Evolutionary conservation across 2,888 invertebrate genomes (phyloP), one percentile per base, ranked within the genome.

Genomic region (Melikaiella ostensackeni): DNA sequence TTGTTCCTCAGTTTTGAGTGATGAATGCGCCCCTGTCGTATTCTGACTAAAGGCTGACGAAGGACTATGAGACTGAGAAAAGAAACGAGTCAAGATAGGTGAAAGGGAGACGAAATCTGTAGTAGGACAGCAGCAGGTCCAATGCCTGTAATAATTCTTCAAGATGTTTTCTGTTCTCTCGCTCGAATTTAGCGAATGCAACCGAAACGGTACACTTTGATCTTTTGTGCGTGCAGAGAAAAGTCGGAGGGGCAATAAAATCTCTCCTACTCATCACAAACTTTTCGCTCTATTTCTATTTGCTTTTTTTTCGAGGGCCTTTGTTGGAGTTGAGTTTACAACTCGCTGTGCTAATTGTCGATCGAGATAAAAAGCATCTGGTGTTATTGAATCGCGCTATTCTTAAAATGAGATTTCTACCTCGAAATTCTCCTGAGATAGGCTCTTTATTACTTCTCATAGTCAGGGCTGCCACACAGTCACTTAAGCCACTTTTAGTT

Each of bases 111-210:
- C 74, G 76, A 76, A 74, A 78, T 75, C 64, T 77, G 75, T 75
- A 78, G 76, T 61, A 66, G 78, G 77, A 75, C 77, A 63, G 35
- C 77, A 63, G 33, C n/a, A 63, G 24, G 76, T 38, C 63, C 77
- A 61, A 42, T 66, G 46, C 76, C 59, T 50, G 62, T 74, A 77
- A 79, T 77, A 79, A 75, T 79, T 80, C 80, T 79, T 77, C 75
- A 77, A 38, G 77, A 75, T 75, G 35, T 75, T 79, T 77, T 78
- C 75, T 62, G 75, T 76, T 77, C 62, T 38, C 57, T 38, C 66
- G 30, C 50, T 50, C n/a, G 70, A 70, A 70, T 70, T 70, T 50
- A n/a, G 50, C 70, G 50, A 27, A 70, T 70, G 70, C 70, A 70
- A 19, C 70, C 50, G 42, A 70, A 70, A 70, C 70, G 33, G 75